Evolutionary conservation across 2,113 vertebrate genomes (phyloP).

Genomic region (Pimephales promelas): DNA sequence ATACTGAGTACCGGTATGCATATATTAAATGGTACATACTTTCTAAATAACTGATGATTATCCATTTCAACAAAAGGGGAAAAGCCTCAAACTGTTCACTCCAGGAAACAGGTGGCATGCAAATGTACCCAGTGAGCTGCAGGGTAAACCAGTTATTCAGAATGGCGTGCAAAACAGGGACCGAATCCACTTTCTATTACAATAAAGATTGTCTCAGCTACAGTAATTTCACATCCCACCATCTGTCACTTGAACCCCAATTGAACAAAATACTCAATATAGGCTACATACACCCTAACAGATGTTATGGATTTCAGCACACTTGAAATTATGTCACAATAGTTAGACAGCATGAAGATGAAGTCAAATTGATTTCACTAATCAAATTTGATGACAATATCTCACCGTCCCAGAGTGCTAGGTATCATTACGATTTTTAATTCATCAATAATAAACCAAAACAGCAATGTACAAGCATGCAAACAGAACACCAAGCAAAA

Average conservation of each 20-base stretch:
- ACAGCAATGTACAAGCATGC: conserved; percentile 23
- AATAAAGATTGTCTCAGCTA: background rate
- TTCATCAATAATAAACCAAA: conserved; percentile 49
- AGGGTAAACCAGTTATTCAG: background rate
- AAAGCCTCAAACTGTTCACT: background rate
- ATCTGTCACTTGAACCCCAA: conserved; percentile 24
- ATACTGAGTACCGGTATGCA: background rate
- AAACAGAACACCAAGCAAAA: conserved; percentile 24
- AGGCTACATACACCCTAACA: background rate
- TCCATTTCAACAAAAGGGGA: background rate
- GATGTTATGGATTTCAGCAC: conserved; percentile 14
- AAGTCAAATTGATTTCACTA: conserved; percentile 13
- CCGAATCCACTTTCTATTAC: conserved; percentile 6
- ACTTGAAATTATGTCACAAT: background rate
- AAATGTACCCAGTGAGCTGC: background rate
- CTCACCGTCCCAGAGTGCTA: conserved; percentile 12
- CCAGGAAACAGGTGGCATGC: background rate
- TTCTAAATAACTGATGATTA: conserved; percentile 11
- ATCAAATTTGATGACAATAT: conserved; percentile 38
- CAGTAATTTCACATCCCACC: background rate
- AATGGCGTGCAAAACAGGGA: background rate
- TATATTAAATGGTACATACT: background rate
- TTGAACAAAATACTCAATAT: background rate
- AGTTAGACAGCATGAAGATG: background rate
- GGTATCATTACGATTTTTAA: conserved; percentile 11